phyloP scores from a whole-genome alignment of 1,140 invertebrate genomes.

The Papilio dardanus region DNA sequence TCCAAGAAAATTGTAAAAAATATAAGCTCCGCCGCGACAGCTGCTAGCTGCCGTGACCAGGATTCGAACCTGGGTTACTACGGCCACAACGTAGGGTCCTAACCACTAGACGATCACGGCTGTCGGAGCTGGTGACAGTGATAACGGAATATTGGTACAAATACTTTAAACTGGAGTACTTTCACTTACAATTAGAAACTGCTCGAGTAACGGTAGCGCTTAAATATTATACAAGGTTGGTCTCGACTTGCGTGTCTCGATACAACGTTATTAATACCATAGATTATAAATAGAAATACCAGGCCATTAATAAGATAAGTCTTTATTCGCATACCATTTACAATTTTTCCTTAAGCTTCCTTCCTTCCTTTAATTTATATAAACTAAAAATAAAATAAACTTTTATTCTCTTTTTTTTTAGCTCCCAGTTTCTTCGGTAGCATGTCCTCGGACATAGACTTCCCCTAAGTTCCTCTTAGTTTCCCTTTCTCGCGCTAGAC shows the following conservation, averaged over 20 bases:
- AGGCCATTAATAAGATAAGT: no score
- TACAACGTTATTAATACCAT: background rate
- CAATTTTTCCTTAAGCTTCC: no score
- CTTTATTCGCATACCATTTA: no score
- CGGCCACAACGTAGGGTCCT: conserved; percentile 46
- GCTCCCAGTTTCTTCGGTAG: no score
- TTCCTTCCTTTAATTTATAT: no score
- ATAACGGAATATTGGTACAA: conserved; percentile 10
- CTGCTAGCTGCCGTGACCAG: conserved; percentile 41
- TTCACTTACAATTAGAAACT: conserved; percentile 5
- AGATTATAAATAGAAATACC: background rate
- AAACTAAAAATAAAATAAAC: no score
- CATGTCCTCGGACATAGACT: no score
- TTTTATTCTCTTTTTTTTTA: no score
- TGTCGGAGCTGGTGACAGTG: conserved; percentile 32
- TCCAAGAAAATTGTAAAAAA: conserved; percentile 12
- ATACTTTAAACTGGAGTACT: background rate
- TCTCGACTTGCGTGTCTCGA: background rate
- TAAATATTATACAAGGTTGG: conserved; percentile 1
- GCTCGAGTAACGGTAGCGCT: background rate
- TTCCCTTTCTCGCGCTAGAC: no score
- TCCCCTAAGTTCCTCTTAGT: no score
- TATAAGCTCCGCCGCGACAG: conserved; percentile 43
- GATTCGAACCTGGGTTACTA: conserved; percentile 46
- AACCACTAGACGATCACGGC: conserved; percentile 48